Evolutionary conservation across 2,888 invertebrate species (phyloP), one percentile per base, ranked within the genome.

Genomic region (Limnephilus lunatus): DNA sequence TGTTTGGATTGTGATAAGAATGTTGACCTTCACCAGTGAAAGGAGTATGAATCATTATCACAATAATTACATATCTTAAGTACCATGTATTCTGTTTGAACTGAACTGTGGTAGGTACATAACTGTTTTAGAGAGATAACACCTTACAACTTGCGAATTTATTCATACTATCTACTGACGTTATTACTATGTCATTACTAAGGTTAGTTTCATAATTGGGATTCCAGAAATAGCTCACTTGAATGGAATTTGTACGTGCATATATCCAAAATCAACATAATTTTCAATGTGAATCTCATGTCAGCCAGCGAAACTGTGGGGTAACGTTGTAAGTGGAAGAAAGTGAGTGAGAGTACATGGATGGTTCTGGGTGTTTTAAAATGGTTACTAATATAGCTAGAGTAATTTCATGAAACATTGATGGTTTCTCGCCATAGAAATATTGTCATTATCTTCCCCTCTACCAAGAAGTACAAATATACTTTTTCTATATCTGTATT

Each of bases 1-100:
- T 85, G 85, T 44, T 85, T 85, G 35, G 35, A 85, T 25, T 83
- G 14, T 39, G 85, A 85, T 85, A 85, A 85, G 85, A 85, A 88
- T 88, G 68, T 88, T 88, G 87, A 31, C 30, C 81, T 81, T 30
- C 53, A 7, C 25, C 53, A 68, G 53, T 68, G 53, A 68, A 68
- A 68, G 53, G 53, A 68, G 53, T 68, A 68, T 68, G 53, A 68
- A 68, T 68, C 53, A 68, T 68, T 68, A 68, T 68, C 53, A 68
- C 25, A 25, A 68, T 68, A 68, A 68, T 68, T 68, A n/a, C n/a
- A n/a, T n/a, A 68, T 68, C 53, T 68, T 68, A 68, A 68, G 53
- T 25, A 68, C 53, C 2, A 68, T 68, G 53, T 5, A 68, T 7
- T 68, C 53, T 68, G 53, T 19, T 53, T 53, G 53, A 19, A 53